Base-by-base conservation (phyloP, 2,888 invertebrate genomes). In the Drosophila leonis region DNA sequence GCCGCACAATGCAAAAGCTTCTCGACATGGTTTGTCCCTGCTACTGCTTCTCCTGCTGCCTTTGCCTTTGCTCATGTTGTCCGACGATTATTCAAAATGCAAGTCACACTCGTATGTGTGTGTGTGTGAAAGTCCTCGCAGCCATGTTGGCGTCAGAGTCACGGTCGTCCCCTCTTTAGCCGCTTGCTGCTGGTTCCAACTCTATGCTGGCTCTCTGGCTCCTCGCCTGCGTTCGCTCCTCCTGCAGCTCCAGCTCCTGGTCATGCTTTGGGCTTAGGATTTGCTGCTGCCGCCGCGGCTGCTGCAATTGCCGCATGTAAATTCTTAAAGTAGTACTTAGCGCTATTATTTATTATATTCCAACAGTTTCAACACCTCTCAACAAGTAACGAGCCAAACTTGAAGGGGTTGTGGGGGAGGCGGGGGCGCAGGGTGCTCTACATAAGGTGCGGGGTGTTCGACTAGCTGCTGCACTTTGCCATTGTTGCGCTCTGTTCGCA, bases 271-370 rank as follows among this genome's bases (percentile, higher is more conserved):
- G 80, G 82, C 78, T 79, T 80, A 72, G 85, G 80, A 82, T 85
- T 85, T 59, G 81, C 69, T 55, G 81, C 71, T 55, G 81, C 77
- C 68, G 68, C 79, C 72, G 68, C 79, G 69, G 64, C 83, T 64
- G 72, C 80, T 75, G 87, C 84, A 88, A 90, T 83, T 89, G 87
- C 83, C 80, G 86, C 87, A 90, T 91, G 90, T 86, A 90, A 91
- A 91, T 91, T 91, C 90, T 91, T 89, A 88, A 91, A 91, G 88
- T 87, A 87, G 90, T 91, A 90, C 90, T 91, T 91, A 91, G 80
- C 82, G 81, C 88, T 90, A 91, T 91, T 91, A 91, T 91, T 91
- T 91, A 91, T 91, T 91, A 89, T 91, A 90, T 90, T 90, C 90
- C 90, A 91, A 84, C 90, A 89, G 90, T 90, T 91, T 85, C 88